These are phyloP conservation scores for Eupithecia centaureata DNA, from an alignment of 2,888 invertebrate species.

Conservation along the genomic window DNA sequence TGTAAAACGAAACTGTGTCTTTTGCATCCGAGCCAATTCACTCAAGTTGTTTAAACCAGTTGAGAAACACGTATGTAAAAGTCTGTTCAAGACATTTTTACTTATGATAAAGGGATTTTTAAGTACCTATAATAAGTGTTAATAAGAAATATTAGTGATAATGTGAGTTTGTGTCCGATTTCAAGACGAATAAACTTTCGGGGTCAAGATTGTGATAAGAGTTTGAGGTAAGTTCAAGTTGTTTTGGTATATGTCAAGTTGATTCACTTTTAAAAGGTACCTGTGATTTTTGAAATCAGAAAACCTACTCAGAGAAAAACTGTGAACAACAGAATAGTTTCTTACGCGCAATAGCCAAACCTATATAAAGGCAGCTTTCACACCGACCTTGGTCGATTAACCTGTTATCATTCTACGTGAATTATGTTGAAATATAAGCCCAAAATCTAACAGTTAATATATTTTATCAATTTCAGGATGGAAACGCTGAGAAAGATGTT, in stretches of 20 bases:
- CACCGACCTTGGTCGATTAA: not conserved
- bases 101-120: too few species aligned
- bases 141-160: constrained; percentile 3
- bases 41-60: constrained; percentile 3
- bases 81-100: too few species aligned
- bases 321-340: too few species aligned
- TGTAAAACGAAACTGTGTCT: constrained; percentile 22
- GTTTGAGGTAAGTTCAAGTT: constrained; percentile 8
- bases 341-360: not conserved
- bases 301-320: not conserved
- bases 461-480: constrained; percentile 31
- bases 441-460: not conserved
- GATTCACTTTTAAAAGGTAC: not conserved
- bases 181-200: constrained; percentile 1
- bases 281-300: not conserved
- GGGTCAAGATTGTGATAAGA: not conserved
- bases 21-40: constrained; percentile 9
- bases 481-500: not conserved
- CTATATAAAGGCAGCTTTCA: not conserved
- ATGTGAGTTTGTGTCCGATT: not conserved
- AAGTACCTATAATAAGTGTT: not conserved
- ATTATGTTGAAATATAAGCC: not conserved
- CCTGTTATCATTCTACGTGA: not conserved
- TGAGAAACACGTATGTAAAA: not conserved
- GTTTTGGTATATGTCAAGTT: not conserved